Percentiles rank a stretch among this genome's conserved stretches.
These are phyloP conservation scores for Pentamera pediparva DNA, from an alignment of 53 echinoderm and acorn worm genomes.

Conservation along the genomic window DNA sequence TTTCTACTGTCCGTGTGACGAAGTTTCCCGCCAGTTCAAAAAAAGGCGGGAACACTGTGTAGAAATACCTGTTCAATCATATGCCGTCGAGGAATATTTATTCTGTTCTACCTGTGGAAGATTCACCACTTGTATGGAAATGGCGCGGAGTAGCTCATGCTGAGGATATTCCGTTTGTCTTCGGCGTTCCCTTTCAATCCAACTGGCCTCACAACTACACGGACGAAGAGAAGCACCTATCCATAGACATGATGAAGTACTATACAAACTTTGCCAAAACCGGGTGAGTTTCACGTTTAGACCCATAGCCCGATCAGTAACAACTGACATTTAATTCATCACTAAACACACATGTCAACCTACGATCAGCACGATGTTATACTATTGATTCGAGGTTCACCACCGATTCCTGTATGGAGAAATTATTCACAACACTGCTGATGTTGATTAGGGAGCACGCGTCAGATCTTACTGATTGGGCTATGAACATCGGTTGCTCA, in stretches of 20 bases:
- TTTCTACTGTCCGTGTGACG: constrained; percentile 50
- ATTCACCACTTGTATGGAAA: constrained; percentile 7
- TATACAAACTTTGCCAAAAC: constrained; percentile 72
- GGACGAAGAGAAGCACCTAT: constrained; percentile 41
- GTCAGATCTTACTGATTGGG: no score
- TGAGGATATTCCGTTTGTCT: constrained; percentile 58
- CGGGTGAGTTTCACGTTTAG: no score
- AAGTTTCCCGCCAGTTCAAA: constrained; percentile 26
- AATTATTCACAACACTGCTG: no score
- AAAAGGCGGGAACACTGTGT: constrained; percentile 21
- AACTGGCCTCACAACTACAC: constrained; percentile 20
- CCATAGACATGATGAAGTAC: constrained; percentile 52
- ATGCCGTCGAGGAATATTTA: constrained; percentile 38
- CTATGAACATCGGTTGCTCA: no score
- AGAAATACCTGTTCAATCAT: constrained; percentile 48
- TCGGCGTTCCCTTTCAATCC: constrained; percentile 36
- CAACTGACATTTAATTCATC: no score
- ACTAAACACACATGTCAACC: no score
- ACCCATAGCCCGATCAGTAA: no score
- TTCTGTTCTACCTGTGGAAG: not conserved
- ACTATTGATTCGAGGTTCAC: no score
- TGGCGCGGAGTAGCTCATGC: constrained; percentile 40
- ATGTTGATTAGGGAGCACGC: no score
- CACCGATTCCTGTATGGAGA: no score
- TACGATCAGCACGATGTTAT: no score